A percentile compares a stretch with the other conserved stretches of the same genome.
phyloP scores from a whole-genome alignment of 2,113 vertebrate species.

The Phoxinus phoxinus region DNA sequence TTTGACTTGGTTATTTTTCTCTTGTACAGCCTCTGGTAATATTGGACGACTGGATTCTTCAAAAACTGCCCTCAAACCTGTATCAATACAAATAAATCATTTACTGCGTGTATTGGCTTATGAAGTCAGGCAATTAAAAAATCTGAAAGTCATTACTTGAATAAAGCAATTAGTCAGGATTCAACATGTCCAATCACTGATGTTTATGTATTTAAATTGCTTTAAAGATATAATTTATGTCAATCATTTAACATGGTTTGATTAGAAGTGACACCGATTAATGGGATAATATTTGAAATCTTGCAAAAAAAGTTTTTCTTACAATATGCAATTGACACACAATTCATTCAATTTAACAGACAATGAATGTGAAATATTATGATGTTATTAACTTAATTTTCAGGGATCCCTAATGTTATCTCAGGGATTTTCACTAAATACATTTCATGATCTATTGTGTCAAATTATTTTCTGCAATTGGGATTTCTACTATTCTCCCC shows the following conservation, averaged over 20 bases:
- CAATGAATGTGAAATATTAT: background rate
- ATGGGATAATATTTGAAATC: too few relatives aligned
- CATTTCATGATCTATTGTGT: background rate
- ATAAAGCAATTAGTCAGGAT: background rate
- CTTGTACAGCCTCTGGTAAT: conserved; percentile 22
- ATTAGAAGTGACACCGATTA: background rate
- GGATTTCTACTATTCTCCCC: background rate
- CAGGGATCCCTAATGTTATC: conserved; percentile 33
- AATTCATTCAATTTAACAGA: background rate
- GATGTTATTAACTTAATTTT: background rate
- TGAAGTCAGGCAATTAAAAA: background rate
- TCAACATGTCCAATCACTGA: background rate
- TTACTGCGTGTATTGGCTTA: background rate
- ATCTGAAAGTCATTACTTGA: background rate
- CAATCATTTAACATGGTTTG: background rate
- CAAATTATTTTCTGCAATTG: background rate
- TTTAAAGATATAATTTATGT: conserved; percentile 1
- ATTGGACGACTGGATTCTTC: conserved; percentile 35
- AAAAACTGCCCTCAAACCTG: background rate
- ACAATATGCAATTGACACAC: background rate
- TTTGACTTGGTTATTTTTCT: background rate
- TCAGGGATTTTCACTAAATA: conserved; percentile 29
- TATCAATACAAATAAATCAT: background rate
- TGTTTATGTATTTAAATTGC: conserved; percentile 1
- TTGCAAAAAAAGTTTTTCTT: too few relatives aligned